phyloP scores from a whole-genome alignment of 1,140 invertebrate species.

The Zaprionus ornatus region DNA sequence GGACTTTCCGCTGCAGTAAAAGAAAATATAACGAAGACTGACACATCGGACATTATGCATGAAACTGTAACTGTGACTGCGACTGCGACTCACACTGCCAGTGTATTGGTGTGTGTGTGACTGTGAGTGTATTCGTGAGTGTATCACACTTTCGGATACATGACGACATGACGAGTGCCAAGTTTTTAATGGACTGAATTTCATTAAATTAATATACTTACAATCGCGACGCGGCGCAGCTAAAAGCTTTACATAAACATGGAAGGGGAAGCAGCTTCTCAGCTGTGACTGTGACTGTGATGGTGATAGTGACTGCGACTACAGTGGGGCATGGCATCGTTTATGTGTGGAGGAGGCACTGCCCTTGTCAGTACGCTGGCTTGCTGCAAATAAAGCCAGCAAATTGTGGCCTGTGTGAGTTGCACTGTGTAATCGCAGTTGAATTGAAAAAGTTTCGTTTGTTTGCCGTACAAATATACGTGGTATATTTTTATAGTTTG shows the following conservation, averaged over 20 bases:
- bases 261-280: background rate
- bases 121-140: conserved; percentile 10
- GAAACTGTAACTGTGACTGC: conserved; percentile 15
- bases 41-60: conserved; percentile 43
- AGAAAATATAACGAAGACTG: conserved; percentile 45
- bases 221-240: conserved; percentile 20
- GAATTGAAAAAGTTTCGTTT: conserved; percentile 73
- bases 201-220: conserved; percentile 64
- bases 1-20: background rate
- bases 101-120: background rate
- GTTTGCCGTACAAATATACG: conserved; percentile 40
- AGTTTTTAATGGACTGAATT: conserved; percentile 67
- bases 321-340: background rate
- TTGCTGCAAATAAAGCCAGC: conserved; percentile 7
- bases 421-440: conserved; percentile 60
- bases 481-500: conserved; percentile 48
- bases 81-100: background rate
- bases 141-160: background rate
- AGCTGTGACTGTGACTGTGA: background rate
- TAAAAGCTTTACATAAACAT: conserved; percentile 50
- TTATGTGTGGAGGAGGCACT: background rate
- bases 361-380: conserved; percentile 6
- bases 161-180: conserved; percentile 4
- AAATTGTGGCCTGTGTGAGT: conserved; percentile 23
- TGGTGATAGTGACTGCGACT: background rate